Conservation (phyloP, 2,113 vertebrate genomes). For the Tylochromis polylepis region DNA sequence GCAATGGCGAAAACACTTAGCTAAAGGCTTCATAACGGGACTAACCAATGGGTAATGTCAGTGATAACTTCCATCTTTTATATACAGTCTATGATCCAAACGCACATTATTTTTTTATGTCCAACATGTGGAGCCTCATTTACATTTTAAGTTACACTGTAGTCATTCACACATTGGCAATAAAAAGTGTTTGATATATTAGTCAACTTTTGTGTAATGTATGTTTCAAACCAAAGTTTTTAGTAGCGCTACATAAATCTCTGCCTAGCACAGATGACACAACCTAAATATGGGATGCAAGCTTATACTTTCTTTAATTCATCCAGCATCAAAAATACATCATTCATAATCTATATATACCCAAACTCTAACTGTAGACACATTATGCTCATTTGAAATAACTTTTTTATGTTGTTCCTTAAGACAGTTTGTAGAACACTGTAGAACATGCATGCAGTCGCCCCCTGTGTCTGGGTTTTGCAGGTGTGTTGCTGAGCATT, state of each 20-base stretch:
- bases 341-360: not conserved
- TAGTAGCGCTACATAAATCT: not conserved
- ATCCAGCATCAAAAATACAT: not conserved
- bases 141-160: not conserved
- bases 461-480: not conserved
- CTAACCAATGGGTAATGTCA: not conserved
- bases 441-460: rapidly evolving
- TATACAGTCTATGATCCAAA: not conserved
- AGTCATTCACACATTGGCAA: not conserved
- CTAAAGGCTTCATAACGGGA: not conserved
- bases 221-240: not conserved
- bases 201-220: not conserved
- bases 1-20: not conserved
- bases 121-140: not conserved
- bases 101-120: rapidly evolving
- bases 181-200: not conserved
- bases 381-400: not conserved
- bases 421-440: rapidly evolving
- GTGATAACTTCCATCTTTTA: not conserved
- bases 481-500: constrained; percentile 89
- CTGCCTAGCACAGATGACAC: not conserved
- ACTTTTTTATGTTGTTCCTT: not conserved
- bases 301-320: not conserved
- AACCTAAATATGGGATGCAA: not conserved
- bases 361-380: not conserved